Conservation (phyloP, 2,888 invertebrate species). For the Syrista parreyssii region DNA sequence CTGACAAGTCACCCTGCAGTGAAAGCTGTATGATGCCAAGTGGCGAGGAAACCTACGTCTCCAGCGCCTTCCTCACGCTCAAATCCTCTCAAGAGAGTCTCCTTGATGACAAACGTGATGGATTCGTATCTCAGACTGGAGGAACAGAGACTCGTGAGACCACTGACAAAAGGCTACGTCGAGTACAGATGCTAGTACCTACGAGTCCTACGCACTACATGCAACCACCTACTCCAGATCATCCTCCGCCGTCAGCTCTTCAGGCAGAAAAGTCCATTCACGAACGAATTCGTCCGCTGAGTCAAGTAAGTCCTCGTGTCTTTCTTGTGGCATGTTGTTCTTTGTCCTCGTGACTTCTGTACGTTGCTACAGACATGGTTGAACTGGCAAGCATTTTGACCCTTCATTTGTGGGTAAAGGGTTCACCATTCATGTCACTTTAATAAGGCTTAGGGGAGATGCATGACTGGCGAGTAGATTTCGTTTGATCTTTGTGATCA, state of each 20-base stretch:
- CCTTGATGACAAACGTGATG: slow-evolving; percentile 70
- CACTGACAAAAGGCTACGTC: slow-evolving; percentile 59
- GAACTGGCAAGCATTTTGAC: background rate
- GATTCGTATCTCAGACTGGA: slow-evolving; percentile 66
- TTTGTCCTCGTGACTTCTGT: background rate
- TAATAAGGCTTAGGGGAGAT: background rate
- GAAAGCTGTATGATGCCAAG: slow-evolving; percentile 47
- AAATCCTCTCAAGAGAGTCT: slow-evolving; percentile 73
- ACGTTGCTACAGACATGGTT: background rate
- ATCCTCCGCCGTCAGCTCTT: slow-evolving; percentile 90
- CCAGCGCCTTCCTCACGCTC: slow-evolving; percentile 70
- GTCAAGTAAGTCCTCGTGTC: slow-evolving; percentile 79
- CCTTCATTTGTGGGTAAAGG: background rate
- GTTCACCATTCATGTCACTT: background rate
- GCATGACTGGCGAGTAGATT: background rate
- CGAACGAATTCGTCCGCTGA: slow-evolving; percentile 87
- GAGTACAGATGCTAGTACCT: slow-evolving; percentile 71
- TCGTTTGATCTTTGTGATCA: background rate
- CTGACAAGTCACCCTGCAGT: slow-evolving; percentile 67
- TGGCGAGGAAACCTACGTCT: slow-evolving; percentile 67
- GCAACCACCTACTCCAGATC: slow-evolving; percentile 94
- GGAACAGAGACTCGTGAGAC: slow-evolving; percentile 45
- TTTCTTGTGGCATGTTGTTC: background rate
- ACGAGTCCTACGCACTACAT: slow-evolving; percentile 90
- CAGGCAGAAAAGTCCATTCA: slow-evolving; percentile 91